Evolutionary conservation across 2,113 vertebrate species (phyloP).

Genomic region (Festucalex cinctus): DNA sequence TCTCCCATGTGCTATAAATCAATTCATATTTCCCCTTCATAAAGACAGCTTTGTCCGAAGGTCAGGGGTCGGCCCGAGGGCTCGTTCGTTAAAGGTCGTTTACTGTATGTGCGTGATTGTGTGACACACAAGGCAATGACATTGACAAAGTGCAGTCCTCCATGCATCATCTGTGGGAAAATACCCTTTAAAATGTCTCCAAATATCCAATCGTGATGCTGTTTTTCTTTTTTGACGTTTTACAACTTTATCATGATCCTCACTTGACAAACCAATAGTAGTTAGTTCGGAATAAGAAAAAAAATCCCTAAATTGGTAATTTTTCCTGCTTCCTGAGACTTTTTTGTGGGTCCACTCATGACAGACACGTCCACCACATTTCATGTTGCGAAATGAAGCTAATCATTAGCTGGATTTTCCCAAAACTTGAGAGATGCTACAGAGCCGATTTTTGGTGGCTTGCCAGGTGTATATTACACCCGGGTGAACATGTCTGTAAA

Average conservation of each 20-base stretch:
- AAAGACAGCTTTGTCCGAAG: conserved; percentile 55
- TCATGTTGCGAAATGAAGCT: background rate
- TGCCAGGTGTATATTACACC: background rate
- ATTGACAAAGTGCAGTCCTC: background rate
- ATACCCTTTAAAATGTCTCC: background rate
- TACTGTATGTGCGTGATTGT: background rate
- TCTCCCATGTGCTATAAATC: conserved; percentile 25
- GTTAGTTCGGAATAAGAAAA: background rate
- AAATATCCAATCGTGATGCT: background rate
- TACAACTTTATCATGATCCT: background rate
- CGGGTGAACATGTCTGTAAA: background rate
- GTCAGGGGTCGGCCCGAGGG: background rate
- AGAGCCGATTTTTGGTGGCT: too few relatives aligned
- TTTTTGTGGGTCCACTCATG: background rate
- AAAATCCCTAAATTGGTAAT: background rate
- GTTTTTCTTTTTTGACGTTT: background rate
- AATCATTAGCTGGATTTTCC: background rate
- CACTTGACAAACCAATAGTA: background rate
- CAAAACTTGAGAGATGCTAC: background rate
- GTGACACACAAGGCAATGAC: background rate
- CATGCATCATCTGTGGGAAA: background rate
- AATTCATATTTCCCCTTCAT: conserved; percentile 23
- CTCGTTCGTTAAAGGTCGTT: conserved; percentile 44
- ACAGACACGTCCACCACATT: background rate
- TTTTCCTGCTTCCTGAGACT: background rate